phyloP scores from a whole-genome alignment of 2,888 invertebrate genomes.

The Operophtera brumata region DNA sequence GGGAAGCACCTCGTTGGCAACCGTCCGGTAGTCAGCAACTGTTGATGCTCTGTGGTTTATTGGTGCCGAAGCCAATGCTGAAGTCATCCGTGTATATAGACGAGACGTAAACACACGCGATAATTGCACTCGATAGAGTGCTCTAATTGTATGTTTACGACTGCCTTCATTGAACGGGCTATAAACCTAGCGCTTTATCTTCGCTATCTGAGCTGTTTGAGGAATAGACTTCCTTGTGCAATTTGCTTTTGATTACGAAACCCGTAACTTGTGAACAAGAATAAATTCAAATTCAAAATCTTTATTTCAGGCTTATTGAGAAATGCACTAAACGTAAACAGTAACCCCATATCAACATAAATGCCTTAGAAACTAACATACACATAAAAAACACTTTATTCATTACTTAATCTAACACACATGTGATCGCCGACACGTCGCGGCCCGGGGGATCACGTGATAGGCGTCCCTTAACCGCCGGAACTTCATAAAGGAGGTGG shows the following conservation, averaged over 20 bases:
- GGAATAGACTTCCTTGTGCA: neutral
- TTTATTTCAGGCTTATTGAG: too few species aligned
- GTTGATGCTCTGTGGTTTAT: slow-evolving; percentile 1
- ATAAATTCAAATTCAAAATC: too few species aligned
- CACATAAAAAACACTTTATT: too few species aligned
- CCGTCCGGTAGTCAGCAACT: slow-evolving; percentile 1
- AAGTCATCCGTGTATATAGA: slow-evolving; percentile 36
- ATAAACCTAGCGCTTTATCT: neutral
- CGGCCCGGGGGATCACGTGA: too few species aligned
- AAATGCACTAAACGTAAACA: too few species aligned
- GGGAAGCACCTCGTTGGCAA: slow-evolving; percentile 31
- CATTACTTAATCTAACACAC: too few species aligned
- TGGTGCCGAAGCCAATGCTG: slow-evolving; percentile 23
- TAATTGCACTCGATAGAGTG: slow-evolving; percentile 11
- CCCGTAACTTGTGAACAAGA: neutral
- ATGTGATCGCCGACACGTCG: too few species aligned
- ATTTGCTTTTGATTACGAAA: neutral
- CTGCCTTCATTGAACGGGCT: slow-evolving; percentile 1
- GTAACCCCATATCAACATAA: too few species aligned
- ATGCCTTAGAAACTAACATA: too few species aligned
- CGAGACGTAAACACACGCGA: slow-evolving; percentile 1
- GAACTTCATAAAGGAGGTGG: too few species aligned
- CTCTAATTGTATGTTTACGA: slow-evolving; percentile 7
- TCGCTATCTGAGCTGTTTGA: neutral
- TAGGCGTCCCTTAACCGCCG: too few species aligned